Conservation (phyloP, 2,113 vertebrate genomes). For the Callionymus lyra region DNA sequence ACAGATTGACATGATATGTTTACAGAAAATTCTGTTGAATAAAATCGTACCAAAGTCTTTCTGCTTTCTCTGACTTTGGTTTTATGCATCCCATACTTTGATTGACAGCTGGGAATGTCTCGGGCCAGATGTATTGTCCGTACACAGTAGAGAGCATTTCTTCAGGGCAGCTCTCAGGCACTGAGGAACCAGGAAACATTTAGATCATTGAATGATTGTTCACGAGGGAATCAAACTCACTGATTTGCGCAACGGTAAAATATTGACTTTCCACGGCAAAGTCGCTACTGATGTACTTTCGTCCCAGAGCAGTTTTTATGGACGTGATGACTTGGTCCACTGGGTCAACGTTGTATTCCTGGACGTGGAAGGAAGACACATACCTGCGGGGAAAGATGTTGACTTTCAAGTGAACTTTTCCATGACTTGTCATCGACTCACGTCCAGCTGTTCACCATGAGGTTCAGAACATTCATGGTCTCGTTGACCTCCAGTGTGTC, state of each 20-base stretch:
- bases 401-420: neutral
- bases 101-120: conserved; percentile 29
- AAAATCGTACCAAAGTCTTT: conserved; percentile 55
- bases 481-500: conserved; percentile 19
- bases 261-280: conserved; percentile 19
- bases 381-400: conserved; percentile 33
- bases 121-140: conserved; percentile 54
- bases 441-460: conserved; percentile 19
- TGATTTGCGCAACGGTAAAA: conserved; percentile 36
- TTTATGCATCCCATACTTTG: conserved; percentile 41
- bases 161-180: conserved; percentile 48
- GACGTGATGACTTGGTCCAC: neutral
- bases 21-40: too few relatives aligned
- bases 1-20: too few relatives aligned
- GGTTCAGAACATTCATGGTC: conserved; percentile 29
- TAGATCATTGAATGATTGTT: neutral
- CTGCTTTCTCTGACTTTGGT: conserved; percentile 13
- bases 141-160: conserved; percentile 39
- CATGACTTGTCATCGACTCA: conserved; percentile 7
- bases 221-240: conserved; percentile 8
- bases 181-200: conserved; percentile 26
- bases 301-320: conserved; percentile 29
- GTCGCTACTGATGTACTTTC: conserved; percentile 23
- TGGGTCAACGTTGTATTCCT: conserved; percentile 7
- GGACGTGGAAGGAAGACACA: conserved; percentile 52